Base-by-base conservation (phyloP, 2,888 invertebrate species). In the Nebria brevicollis region DNA sequence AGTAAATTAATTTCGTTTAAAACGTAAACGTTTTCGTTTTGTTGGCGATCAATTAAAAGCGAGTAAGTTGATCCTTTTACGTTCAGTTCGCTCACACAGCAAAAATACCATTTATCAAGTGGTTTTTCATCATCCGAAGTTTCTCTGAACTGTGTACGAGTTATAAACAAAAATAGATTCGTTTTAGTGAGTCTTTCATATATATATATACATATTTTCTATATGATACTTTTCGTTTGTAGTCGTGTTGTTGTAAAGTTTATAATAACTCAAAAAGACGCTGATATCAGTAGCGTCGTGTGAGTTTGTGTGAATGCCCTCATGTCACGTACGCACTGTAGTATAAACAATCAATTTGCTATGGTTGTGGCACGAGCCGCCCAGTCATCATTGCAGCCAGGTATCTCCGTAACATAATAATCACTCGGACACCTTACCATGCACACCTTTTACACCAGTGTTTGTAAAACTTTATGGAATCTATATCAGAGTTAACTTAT, bases 391-490 rank as follows among this genome's bases (percentile, higher is more conserved):
- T 34, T 34, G 34, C 34, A 54, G 54, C 54, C 54, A 54, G 54
- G 54, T 54, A 54, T 54, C 54, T 54, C 54, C 54, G 54, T 54
- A 7, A 54, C 54, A 54, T 54, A 54, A 54, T 54, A 54, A 54
- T 54, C 54, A 54, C 8, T 54, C 54, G 13, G 54, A 54, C 54
- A 54, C 54, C 13, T 54, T 54, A 54, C 6, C 54, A 54, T 54
- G 54, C 54, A 54, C 54, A 54, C 54, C 54, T 54, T 54, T 54
- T 54, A 54, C 54, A 54, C 54, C 54, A 54, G 54, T 54, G 54
- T 11, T 7, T 8, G 54, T 54, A 5, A 54, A 54, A 54, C 54
- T 54, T 0, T 54, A 13, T 8, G 8, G 54, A 0, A 34, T 34
- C 34, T 34, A 34, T 34, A 34, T 4, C 34, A 34, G 5, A 34